Evolutionary conservation across 2,888 invertebrate genomes (phyloP).

Genomic region (Amphipyra berbera): DNA sequence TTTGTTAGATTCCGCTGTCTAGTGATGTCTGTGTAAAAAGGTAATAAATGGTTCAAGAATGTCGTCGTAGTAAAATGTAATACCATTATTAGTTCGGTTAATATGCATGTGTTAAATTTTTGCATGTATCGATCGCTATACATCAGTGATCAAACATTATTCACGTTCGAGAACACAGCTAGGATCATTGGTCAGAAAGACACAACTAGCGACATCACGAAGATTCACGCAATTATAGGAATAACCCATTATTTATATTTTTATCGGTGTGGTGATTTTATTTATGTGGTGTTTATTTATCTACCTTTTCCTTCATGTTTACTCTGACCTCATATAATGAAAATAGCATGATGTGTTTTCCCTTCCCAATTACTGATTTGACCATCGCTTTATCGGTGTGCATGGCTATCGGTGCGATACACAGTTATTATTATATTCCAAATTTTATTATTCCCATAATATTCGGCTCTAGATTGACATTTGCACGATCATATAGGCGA

Average conservation of each 20-base stretch:
- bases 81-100: conserved; percentile 64
- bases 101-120: conserved; percentile 73
- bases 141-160: conserved; percentile 60
- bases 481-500: conserved; percentile 81
- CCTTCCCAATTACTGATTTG: conserved; percentile 67
- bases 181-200: conserved; percentile 64
- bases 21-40: conserved; percentile 72
- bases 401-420: conserved; percentile 83
- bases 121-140: conserved; percentile 74
- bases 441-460: conserved; percentile 70
- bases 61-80: conserved; percentile 67
- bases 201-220: conserved; percentile 66
- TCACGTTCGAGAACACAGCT: conserved; percentile 63
- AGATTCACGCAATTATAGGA: conserved; percentile 64
- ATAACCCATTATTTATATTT: conserved; percentile 60
- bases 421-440: conserved; percentile 72
- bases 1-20: conserved; percentile 70
- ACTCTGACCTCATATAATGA: conserved; percentile 85
- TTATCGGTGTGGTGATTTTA: conserved; percentile 72
- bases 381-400: conserved; percentile 82
- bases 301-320: conserved; percentile 70
- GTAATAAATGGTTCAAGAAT: conserved; percentile 66
- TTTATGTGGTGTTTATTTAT: conserved; percentile 72
- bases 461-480: conserved; percentile 71
- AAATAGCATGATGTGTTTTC: conserved; percentile 76